Evolutionary conservation across 2,888 invertebrate genomes (phyloP), one percentile per base, ranked within the genome.

Genomic region (Morinoia aosen): DNA sequence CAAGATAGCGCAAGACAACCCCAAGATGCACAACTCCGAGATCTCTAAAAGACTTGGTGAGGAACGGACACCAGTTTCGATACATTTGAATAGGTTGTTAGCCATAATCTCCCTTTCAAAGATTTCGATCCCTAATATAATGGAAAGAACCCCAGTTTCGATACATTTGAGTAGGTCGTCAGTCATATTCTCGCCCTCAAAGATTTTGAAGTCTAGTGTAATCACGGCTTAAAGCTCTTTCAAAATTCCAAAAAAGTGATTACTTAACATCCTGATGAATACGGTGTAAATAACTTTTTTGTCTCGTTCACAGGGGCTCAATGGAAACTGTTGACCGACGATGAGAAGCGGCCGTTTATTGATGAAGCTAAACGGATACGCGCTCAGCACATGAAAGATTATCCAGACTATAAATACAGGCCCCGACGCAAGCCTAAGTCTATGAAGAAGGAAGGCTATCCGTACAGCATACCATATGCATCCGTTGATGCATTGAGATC

Each of bases 1-100:
- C 95, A 99, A 99, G 97, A 99, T 99, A 97, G 99, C 99, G 0
- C 98, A 98, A 97, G 99, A 99, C 97, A 99, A 99, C 97, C 99
- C 99, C 56, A 98, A 98, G 97, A 98, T 98, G 98, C 98, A 98
- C 97, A 98, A 98, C 97, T 97, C 97, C 14, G 97, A 99, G 98
- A 99, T 99, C 96, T 99, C 98, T 56, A 99, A 99, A 97, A 98
- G 99, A 33, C 98, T 97, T 12, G 97, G 97, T 96, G 57, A 76
- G 96, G 95, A 39, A 33, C n/a, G 76, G 56, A n/a, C 48, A 48
- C 48, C 48, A 48, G 48, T 19, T 95, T 39, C 39, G n/a, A n/a
- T 48, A 48, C 2, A 11, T 94, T 56, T 40, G n/a, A 56, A 1
- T n/a, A 56, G n/a, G 8, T n/a, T 39, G 19, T 94, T 11, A 19